A percentile compares a stretch with the other conserved stretches of the same genome.
These are phyloP conservation scores for Embidobia sp. DNA, from an alignment of 2,888 invertebrate genomes.

Conservation along the genomic window DNA sequence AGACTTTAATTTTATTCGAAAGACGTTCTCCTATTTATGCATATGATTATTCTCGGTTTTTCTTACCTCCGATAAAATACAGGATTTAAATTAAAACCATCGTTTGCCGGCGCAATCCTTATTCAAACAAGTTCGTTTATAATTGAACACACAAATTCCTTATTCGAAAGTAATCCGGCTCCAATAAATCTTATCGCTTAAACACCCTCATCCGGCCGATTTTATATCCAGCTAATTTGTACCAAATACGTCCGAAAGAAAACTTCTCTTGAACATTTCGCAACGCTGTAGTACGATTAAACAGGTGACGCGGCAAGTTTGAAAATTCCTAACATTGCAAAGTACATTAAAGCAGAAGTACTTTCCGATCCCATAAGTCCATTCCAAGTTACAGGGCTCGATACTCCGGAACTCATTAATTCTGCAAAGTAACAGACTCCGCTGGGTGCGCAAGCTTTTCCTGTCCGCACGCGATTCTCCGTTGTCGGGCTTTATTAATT, in stretches of 20 bases:
- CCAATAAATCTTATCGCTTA: slow-evolving; percentile 39
- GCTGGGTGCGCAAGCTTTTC: slow-evolving; percentile 40
- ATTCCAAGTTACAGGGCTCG: slow-evolving; percentile 55
- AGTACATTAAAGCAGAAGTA: slow-evolving; percentile 58
- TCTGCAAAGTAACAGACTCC: slow-evolving; percentile 58
- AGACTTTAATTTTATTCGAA: too few species aligned
- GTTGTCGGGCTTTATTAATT: slow-evolving; percentile 31
- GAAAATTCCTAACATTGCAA: slow-evolving; percentile 58
- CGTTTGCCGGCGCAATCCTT: not conserved
- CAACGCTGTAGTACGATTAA: slow-evolving; percentile 49
- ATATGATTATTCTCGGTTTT: too few species aligned
- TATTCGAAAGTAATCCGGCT: slow-evolving; percentile 10
- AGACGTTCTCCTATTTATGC: too few species aligned
- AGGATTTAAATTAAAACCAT: slow-evolving; percentile 1
- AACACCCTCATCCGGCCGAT: slow-evolving; percentile 34
- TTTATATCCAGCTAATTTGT: slow-evolving; percentile 46
- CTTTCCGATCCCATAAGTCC: slow-evolving; percentile 60
- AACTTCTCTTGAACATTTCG: slow-evolving; percentile 13
- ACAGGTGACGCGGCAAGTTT: slow-evolving; percentile 53
- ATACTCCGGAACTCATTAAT: slow-evolving; percentile 63
- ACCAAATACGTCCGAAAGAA: slow-evolving; percentile 25
- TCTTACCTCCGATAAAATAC: too few species aligned
- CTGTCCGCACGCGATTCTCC: slow-evolving; percentile 39
- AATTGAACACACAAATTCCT: slow-evolving; percentile 36
- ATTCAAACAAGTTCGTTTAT: slow-evolving; percentile 23